A percentile compares a stretch with the other conserved stretches of the same genome.
Evolutionary conservation across 2,113 vertebrate species (phyloP).

Genomic region (Pimephales promelas): DNA sequence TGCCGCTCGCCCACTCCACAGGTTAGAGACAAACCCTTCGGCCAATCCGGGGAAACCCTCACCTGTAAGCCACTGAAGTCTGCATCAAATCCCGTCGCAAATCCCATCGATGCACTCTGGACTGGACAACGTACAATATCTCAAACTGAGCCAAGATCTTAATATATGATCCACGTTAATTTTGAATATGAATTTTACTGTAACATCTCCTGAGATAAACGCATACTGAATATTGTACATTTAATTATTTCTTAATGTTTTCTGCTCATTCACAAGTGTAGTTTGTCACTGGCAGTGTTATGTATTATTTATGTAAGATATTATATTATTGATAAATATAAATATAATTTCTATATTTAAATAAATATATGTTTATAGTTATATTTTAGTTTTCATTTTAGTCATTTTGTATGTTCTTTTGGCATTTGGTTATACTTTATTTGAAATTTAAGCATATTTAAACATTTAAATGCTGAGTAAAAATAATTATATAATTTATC

Average conservation of each 20-base stretch:
- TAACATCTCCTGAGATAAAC: not conserved
- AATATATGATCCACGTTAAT: too few species aligned
- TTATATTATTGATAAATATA: too few species aligned
- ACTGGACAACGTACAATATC: not conserved
- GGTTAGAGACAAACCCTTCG: slow-evolving; percentile 62
- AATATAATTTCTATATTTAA: too few species aligned
- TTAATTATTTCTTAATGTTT: not conserved
- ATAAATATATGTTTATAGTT: too few species aligned
- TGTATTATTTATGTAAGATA: too few species aligned
- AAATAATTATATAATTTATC: too few species aligned
- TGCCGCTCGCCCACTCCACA: slow-evolving; percentile 55
- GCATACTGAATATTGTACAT: not conserved
- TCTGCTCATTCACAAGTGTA: too few species aligned
- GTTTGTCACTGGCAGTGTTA: too few species aligned
- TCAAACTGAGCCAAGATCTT: not conserved
- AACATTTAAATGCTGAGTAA: too few species aligned
- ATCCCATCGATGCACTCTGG: slow-evolving; percentile 50
- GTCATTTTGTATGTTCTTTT: not conserved
- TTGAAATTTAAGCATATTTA: too few species aligned
- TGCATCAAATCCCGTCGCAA: slow-evolving; percentile 56
- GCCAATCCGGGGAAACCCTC: slow-evolving; percentile 34
- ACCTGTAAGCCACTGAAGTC: slow-evolving; percentile 61
- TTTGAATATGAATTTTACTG: too few species aligned
- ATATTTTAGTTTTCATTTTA: not conserved
- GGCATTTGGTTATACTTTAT: too few species aligned